Evolutionary conservation across 92 coral and sea anemone genomes (phyloP).

Genomic region (Nematostella vectensis): DNA sequence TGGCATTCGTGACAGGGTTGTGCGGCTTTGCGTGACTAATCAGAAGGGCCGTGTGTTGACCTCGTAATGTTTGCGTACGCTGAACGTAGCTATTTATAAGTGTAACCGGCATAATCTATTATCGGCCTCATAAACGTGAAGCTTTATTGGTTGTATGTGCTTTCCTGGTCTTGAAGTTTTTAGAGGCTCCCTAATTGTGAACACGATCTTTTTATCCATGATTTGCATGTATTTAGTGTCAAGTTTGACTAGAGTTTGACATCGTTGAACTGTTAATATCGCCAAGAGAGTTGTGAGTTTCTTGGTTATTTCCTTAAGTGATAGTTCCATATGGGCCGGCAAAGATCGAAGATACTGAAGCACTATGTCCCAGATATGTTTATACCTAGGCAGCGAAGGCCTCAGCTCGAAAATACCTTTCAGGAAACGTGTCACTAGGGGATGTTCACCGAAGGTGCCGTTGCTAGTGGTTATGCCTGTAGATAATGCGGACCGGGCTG

Average conservation of each 20-base stretch:
- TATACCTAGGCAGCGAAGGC: no score
- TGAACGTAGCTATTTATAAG: background rate
- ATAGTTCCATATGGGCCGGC: no score
- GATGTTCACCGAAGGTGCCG: constrained; percentile 14
- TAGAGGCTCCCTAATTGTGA: background rate
- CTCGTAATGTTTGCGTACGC: background rate
- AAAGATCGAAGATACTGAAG: background rate
- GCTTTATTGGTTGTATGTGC: no score
- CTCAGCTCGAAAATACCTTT: no score
- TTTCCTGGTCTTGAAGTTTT: no score
- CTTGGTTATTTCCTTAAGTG: background rate
- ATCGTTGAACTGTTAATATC: no score
- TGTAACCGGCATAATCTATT: no score
- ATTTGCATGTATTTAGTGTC: constrained; percentile 8
- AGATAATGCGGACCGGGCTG: constrained; percentile 21
- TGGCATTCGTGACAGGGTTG: constrained; percentile 8
- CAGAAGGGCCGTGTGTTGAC: constrained; percentile 2
- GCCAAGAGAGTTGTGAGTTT: constrained; percentile 1
- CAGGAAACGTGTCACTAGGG: no score
- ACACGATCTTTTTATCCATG: background rate
- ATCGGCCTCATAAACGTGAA: no score
- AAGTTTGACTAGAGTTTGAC: constrained; percentile 11
- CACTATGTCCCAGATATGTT: constrained; percentile 14
- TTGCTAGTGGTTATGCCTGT: constrained; percentile 13
- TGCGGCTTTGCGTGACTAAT: constrained; percentile 11